Evolutionary conservation across 2,113 vertebrate genomes (phyloP).

Genomic region (Pelobates fuscus): DNA sequence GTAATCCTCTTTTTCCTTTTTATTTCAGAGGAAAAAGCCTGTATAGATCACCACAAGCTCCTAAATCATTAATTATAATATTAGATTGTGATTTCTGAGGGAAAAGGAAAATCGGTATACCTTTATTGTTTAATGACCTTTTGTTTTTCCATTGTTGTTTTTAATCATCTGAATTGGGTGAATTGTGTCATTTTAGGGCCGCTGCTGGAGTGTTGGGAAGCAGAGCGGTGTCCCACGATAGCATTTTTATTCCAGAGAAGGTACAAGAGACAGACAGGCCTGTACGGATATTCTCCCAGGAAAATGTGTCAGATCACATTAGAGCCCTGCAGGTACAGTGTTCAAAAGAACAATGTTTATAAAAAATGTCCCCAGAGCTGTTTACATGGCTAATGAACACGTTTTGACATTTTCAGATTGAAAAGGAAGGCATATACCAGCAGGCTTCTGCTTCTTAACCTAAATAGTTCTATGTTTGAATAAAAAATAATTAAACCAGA

Average conservation of each 20-base stretch:
- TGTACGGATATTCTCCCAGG: conserved; percentile 82
- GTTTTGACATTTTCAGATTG: not conserved
- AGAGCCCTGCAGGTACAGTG: conserved; percentile 84
- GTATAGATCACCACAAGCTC: too few species aligned
- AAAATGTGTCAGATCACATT: conserved; percentile 86
- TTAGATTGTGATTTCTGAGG: too few species aligned
- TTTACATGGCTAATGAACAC: not conserved
- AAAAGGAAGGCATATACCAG: not conserved
- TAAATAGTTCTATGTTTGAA: not conserved
- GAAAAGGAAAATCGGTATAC: too few species aligned
- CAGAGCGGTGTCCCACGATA: conserved; percentile 89
- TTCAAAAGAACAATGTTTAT: not conserved
- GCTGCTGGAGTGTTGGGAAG: conserved; percentile 74
- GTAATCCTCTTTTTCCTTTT: too few species aligned
- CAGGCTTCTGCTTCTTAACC: not conserved
- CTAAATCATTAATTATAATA: too few species aligned
- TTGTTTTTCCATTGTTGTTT: too few species aligned
- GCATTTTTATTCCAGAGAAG: conserved; percentile 86
- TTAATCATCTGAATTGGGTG: not conserved
- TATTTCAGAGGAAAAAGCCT: too few species aligned
- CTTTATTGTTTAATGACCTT: too few species aligned
- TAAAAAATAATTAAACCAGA: too few species aligned
- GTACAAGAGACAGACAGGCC: conserved; percentile 72
- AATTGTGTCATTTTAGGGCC: conserved; percentile 64
- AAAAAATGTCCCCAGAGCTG: not conserved